Evolutionary conservation across 1,140 invertebrate genomes (phyloP).

Genomic region (Eulimnadia texana): DNA sequence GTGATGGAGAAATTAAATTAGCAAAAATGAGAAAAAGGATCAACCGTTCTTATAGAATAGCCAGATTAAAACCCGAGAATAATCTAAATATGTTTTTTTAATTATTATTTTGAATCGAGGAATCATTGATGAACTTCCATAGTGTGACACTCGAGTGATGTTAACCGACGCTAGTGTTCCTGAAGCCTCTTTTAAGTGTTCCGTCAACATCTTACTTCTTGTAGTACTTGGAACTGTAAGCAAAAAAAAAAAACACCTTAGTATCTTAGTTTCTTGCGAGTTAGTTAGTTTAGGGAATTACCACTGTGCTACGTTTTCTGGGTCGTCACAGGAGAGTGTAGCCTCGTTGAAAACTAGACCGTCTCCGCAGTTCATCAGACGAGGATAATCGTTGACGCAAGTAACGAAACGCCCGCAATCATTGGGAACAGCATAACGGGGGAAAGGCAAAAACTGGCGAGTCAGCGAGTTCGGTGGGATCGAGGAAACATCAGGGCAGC

Average conservation of each 20-base stretch:
- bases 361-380: constrained; percentile 70
- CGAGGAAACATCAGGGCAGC: constrained; percentile 55
- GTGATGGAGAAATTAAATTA: not conserved
- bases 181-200: not conserved
- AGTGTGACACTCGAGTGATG: not conserved
- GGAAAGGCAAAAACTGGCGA: constrained; percentile 79
- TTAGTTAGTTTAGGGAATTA: constrained; percentile 19
- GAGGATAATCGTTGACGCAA: constrained; percentile 70
- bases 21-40: not conserved
- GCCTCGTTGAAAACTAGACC: constrained; percentile 70
- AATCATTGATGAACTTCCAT: not conserved
- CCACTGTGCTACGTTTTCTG: constrained; percentile 53
- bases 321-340: constrained; percentile 65
- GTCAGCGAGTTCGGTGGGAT: constrained; percentile 57
- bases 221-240: constrained; percentile 17
- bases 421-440: constrained; percentile 38
- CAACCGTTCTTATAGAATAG: not conserved
- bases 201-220: constrained; percentile 9
- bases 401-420: constrained; percentile 52
- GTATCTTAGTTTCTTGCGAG: not conserved
- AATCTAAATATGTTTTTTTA: not conserved
- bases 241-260: not conserved
- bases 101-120: no score
- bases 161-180: not conserved
- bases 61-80: not conserved